These are phyloP conservation scores for Danaus plexippus DNA, from an alignment of 1,140 invertebrate species.

Conservation along the genomic window DNA sequence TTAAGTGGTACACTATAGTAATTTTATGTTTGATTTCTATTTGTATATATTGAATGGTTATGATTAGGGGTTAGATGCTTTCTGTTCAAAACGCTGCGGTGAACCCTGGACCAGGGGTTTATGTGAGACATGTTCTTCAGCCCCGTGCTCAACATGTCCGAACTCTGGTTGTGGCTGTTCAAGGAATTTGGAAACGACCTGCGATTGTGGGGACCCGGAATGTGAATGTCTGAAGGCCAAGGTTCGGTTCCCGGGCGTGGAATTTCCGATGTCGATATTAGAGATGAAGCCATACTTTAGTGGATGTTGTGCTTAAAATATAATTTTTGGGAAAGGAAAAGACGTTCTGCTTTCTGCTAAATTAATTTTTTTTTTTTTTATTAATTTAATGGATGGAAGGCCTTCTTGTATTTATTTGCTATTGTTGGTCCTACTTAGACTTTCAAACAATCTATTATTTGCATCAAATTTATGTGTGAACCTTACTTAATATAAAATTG, in stretches of 20 bases:
- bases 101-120: background rate
- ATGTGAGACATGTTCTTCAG: constrained; percentile 9
- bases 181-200: no score
- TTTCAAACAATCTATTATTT: no score
- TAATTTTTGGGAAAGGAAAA: no score
- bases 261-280: constrained; percentile 27
- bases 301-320: no score
- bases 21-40: background rate
- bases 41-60: background rate
- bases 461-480: no score
- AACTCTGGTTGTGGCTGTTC: no score
- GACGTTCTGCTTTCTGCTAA: no score
- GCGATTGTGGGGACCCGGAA: constrained; percentile 3
- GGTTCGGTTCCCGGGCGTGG: constrained; percentile 36
- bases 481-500: no score
- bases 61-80: constrained; percentile 8
- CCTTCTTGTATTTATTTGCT: no score
- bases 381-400: no score
- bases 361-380: no score
- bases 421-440: no score
- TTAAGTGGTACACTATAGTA: background rate
- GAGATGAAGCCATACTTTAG: constrained; percentile 33
- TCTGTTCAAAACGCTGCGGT: constrained; percentile 3
- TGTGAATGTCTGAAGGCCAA: constrained; percentile 19
- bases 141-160: background rate